phyloP scores from a whole-genome alignment of 2,113 vertebrate species.

The Seriola rivoliana region DNA sequence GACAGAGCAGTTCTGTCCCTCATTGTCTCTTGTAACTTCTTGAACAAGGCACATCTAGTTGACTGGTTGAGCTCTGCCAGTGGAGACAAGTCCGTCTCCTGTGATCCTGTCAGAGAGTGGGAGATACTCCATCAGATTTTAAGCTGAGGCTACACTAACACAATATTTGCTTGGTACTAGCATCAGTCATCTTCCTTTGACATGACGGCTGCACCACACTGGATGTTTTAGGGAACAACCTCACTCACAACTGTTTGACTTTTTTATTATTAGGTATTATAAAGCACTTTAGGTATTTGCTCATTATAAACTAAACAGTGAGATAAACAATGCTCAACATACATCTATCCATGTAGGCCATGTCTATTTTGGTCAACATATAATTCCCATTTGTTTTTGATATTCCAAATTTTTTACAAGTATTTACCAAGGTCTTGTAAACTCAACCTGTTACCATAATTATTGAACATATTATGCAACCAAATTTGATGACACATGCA shows the following conservation, averaged over 20 bases:
- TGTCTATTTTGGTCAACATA: too few species aligned
- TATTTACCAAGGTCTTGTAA: too few species aligned
- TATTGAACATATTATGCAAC: too few species aligned
- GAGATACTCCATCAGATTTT: not conserved
- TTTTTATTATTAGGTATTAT: not conserved
- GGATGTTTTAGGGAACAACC: not conserved
- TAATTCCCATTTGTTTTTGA: too few species aligned
- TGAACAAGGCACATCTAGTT: constrained; percentile 75
- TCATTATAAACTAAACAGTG: too few species aligned
- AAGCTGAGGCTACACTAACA: not conserved
- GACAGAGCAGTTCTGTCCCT: constrained; percentile 75
- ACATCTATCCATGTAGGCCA: too few species aligned
- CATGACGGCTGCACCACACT: too few species aligned
- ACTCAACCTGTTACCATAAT: too few species aligned
- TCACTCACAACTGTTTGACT: not conserved
- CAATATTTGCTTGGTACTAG: not conserved
- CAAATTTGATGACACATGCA: too few species aligned
- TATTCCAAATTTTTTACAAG: too few species aligned
- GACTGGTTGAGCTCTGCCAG: constrained; percentile 73
- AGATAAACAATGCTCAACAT: not conserved
- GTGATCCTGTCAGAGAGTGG: constrained; percentile 60
- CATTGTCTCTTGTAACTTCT: constrained; percentile 78
- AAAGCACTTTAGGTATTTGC: too few species aligned
- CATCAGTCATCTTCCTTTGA: not conserved
- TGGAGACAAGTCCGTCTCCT: constrained; percentile 76